Percentiles rank a stretch among this genome's conserved stretches.
Conservation (phyloP, 2,888 invertebrate genomes). For the Macroteleia sp. region DNA sequence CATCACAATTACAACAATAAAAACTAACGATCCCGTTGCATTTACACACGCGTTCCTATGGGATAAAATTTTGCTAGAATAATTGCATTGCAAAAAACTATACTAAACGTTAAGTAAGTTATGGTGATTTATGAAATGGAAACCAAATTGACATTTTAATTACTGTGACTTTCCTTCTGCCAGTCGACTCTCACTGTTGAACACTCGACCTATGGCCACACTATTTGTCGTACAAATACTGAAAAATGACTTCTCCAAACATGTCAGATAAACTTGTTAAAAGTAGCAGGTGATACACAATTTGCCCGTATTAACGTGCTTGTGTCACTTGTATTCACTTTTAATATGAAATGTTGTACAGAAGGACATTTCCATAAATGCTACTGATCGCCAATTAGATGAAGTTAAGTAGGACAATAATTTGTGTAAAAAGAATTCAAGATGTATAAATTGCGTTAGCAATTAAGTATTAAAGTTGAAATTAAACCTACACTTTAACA, state of each 20-base stretch:
- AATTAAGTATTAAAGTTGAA: too few species aligned
- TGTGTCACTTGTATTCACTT: conserved; percentile 36
- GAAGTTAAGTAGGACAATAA: too few species aligned
- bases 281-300: conserved; percentile 46
- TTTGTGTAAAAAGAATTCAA: too few species aligned
- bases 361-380: conserved; percentile 25
- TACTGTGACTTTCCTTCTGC: conserved; percentile 14
- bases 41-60: too few species aligned
- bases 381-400: too few species aligned
- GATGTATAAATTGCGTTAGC: too few species aligned
- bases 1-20: too few species aligned
- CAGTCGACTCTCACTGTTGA: not conserved
- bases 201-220: conserved; percentile 1
- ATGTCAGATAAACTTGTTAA: conserved; percentile 37
- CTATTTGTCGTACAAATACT: conserved; percentile 20
- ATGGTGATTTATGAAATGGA: conserved; percentile 6
- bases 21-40: too few species aligned
- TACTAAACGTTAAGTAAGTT: conserved; percentile 6
- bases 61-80: too few species aligned
- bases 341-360: conserved; percentile 47
- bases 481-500: too few species aligned
- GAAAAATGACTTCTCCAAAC: conserved; percentile 21
- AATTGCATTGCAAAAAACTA: too few species aligned
- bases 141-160: conserved; percentile 39
- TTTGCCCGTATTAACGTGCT: conserved; percentile 43